Percentiles rank a stretch among this genome's conserved stretches.
Evolutionary conservation across 2,888 invertebrate genomes (phyloP).

Genomic region (Drosophila macrospina): DNA sequence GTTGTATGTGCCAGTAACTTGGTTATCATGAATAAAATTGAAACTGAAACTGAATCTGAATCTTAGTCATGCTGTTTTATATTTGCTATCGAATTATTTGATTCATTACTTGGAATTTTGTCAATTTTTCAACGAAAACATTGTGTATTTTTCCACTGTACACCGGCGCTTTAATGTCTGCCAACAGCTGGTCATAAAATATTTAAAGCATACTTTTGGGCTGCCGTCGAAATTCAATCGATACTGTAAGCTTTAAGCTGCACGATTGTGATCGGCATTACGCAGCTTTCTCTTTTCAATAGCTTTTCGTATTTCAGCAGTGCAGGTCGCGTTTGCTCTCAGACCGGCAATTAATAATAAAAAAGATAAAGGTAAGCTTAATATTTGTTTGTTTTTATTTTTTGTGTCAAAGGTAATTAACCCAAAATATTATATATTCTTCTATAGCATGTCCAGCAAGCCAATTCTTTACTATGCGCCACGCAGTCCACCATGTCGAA

Average conservation of each 20-base stretch:
- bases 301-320: conserved; percentile 22
- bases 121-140: not conserved
- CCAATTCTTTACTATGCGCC: conserved; percentile 87
- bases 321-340: conserved; percentile 27
- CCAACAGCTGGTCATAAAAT: conserved; percentile 26
- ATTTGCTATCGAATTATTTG: not conserved
- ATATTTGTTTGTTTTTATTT: conserved; percentile 8
- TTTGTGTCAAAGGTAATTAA: conserved; percentile 21
- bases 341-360: conserved; percentile 15
- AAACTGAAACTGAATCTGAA: not conserved
- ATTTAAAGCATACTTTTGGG: conserved; percentile 51
- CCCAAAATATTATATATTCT: conserved; percentile 4
- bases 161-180: conserved; percentile 1
- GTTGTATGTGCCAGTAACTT: conserved; percentile 2
- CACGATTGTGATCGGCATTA: conserved; percentile 21
- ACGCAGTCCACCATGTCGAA: conserved; percentile 89
- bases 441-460: conserved; percentile 72
- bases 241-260: conserved; percentile 31
- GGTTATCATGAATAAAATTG: conserved; percentile 1
- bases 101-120: not conserved
- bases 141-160: not conserved
- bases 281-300: conserved; percentile 34
- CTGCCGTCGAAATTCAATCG: conserved; percentile 33
- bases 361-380: conserved; percentile 22
- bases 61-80: not conserved